A percentile compares a stretch with the other conserved stretches of the same genome.
Conservation (phyloP, 1,140 invertebrate species). For the Adoxophyes honmai region DNA sequence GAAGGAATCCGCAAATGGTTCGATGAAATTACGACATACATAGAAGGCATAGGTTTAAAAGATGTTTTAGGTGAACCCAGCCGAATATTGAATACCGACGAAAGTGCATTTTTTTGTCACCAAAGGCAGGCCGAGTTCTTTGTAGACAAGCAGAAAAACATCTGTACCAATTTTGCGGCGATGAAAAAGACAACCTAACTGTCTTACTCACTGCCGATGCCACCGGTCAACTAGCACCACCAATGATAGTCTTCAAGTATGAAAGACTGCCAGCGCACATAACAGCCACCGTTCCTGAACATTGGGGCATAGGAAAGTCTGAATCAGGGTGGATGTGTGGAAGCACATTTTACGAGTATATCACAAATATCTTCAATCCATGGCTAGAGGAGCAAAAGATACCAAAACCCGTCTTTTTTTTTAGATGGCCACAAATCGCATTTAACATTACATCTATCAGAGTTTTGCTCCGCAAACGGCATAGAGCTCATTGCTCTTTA, state of each 20-base stretch:
- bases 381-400: too few relatives aligned
- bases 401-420: too few relatives aligned
- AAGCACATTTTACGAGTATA: slow-evolving; percentile 64
- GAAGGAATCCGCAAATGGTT: not conserved
- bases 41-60: not conserved
- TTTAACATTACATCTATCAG: too few relatives aligned
- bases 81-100: slow-evolving; percentile 28
- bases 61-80: not conserved
- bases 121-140: slow-evolving; percentile 38
- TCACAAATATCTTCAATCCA: too few relatives aligned
- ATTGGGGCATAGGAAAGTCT: slow-evolving; percentile 49
- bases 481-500: too few relatives aligned
- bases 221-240: slow-evolving; percentile 13
- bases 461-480: too few relatives aligned
- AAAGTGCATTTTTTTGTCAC: slow-evolving; percentile 47
- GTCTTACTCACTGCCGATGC: slow-evolving; percentile 31
- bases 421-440: too few relatives aligned
- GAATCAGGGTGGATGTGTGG: slow-evolving; percentile 66
- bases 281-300: slow-evolving; percentile 23
- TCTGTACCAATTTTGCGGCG: slow-evolving; percentile 25
- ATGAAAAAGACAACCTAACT: slow-evolving; percentile 30
- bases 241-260: slow-evolving; percentile 29
- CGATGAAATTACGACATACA: not conserved
- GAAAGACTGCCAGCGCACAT: slow-evolving; percentile 33
- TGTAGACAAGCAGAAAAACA: slow-evolving; percentile 36